phyloP scores from a whole-genome alignment of 2,888 invertebrate species.

The Tetropium fuscum region DNA sequence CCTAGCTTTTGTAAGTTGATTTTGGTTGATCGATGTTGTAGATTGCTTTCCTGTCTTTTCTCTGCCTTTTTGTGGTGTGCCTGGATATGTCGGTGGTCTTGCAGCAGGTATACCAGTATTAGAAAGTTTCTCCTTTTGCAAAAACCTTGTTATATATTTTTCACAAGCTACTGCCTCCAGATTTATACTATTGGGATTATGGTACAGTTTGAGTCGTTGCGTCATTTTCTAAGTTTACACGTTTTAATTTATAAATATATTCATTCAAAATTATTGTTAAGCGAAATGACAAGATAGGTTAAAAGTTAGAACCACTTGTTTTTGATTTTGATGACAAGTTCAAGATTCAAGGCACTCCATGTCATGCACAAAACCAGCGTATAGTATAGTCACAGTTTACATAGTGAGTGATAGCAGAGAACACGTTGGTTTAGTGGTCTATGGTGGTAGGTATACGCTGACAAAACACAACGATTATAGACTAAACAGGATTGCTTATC shows the following conservation, averaged over 20 bases:
- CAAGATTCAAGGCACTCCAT: too few species aligned
- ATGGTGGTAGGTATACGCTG: too few species aligned
- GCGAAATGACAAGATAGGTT: constrained; percentile 45
- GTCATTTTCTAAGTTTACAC: constrained; percentile 36
- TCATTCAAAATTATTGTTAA: constrained; percentile 22
- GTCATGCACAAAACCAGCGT: too few species aligned
- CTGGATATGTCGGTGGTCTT: constrained; percentile 7
- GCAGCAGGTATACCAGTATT: not conserved
- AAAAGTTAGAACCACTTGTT: too few species aligned
- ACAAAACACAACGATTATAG: too few species aligned
- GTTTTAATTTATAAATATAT: constrained; percentile 37
- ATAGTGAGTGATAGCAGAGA: too few species aligned
- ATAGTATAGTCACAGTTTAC: too few species aligned
- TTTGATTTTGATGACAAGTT: constrained; percentile 39
- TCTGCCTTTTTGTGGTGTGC: constrained; percentile 17
- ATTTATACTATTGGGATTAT: constrained; percentile 32
- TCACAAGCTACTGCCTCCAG: constrained; percentile 41
- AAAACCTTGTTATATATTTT: constrained; percentile 42
- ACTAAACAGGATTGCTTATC: too few species aligned
- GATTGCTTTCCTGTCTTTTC: constrained; percentile 34
- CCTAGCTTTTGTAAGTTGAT: constrained; percentile 34
- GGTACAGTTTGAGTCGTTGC: constrained; percentile 32
- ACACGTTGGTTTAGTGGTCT: too few species aligned
- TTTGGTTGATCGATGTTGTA: constrained; percentile 32
- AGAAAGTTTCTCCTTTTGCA: constrained; percentile 40